Base-by-base conservation (phyloP, 2,888 invertebrate species). In the Lordiphosa fenestrarum region DNA sequence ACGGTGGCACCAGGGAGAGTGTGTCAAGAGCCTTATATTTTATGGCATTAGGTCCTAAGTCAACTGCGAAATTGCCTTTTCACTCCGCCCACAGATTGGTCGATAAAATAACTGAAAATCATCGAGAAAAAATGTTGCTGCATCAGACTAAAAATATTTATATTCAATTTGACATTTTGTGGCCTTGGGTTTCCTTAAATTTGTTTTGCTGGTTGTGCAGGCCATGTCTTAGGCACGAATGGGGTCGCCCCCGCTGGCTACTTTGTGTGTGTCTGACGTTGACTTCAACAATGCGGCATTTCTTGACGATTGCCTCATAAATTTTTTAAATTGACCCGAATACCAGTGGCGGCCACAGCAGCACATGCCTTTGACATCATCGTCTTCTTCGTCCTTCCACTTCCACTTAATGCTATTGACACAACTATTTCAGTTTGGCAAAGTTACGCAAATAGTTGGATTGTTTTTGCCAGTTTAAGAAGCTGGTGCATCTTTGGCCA, bases 281-380 rank as follows among this genome's bases (percentile, higher is more conserved):
- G 57, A 53, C 48, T 63, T 64, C 73, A 65, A 69, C 67, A 73
- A 65, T 73, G 71, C 73, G 62, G 62, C 73, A 66, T 76, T 66
- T 66, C 76, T 63, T 60, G 60, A 65, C 68, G 63, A 75, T 75
- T 65, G 66, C 62, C 71, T 57, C 68, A 70, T 67, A 71, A 41
- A 71, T 73, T 76, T 66, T 76, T 66, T 41, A 71, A 71, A 73
- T 73, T 81, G 85, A 85, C 84, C 85, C 71, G 71, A 82, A 80
- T 76, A 44, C 44, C 33, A 33, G 44, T 15, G 30, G 15, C 40
- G 21, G 21, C 19, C 15, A n/a, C 19, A 21, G 13, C 42, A 61
- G 52, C 56, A 66, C 40, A 66, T 67, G 37, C 44, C 69, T 73
- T 81, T 84, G 84, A 77, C 82, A 85, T 73, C 82, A 76, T 64